Conservation (phyloP, 2,888 invertebrate species). For the Crioceris asparagi region DNA sequence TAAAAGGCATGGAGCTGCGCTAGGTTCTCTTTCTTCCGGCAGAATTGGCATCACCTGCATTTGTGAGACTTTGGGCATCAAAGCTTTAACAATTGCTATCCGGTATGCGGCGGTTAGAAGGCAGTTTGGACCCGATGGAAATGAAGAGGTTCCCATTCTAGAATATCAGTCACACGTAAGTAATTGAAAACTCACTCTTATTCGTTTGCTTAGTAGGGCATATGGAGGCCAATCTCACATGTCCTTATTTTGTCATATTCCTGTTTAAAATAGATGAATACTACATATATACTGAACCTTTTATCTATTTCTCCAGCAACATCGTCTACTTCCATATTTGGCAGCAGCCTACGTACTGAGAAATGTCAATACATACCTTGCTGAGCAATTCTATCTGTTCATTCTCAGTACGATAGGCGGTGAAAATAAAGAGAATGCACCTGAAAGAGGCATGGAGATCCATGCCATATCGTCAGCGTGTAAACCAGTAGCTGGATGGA, state of each 20-base stretch:
- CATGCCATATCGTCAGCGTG: constrained; percentile 67
- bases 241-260: too few relatives aligned
- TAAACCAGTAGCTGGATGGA: constrained; percentile 77
- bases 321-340: constrained; percentile 58
- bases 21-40: constrained; percentile 74
- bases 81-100: constrained; percentile 72
- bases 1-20: constrained; percentile 73
- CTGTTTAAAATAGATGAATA: too few relatives aligned
- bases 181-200: too few relatives aligned
- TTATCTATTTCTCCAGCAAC: too few relatives aligned
- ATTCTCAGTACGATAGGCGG: constrained; percentile 21
- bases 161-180: constrained; percentile 83
- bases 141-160: constrained; percentile 70
- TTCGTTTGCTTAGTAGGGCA: too few relatives aligned
- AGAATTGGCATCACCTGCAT: constrained; percentile 65
- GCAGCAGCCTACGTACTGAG: constrained; percentile 52
- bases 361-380: constrained; percentile 50
- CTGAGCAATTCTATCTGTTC: constrained; percentile 25
- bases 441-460: constrained; percentile 52
- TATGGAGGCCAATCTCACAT: too few relatives aligned
- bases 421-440: constrained; percentile 25
- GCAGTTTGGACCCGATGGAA: constrained; percentile 74
- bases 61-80: constrained; percentile 50
- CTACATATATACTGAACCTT: too few relatives aligned
- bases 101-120: constrained; percentile 77